Base-by-base conservation (phyloP, 2,888 invertebrate species). In the Ophion ellenae region DNA sequence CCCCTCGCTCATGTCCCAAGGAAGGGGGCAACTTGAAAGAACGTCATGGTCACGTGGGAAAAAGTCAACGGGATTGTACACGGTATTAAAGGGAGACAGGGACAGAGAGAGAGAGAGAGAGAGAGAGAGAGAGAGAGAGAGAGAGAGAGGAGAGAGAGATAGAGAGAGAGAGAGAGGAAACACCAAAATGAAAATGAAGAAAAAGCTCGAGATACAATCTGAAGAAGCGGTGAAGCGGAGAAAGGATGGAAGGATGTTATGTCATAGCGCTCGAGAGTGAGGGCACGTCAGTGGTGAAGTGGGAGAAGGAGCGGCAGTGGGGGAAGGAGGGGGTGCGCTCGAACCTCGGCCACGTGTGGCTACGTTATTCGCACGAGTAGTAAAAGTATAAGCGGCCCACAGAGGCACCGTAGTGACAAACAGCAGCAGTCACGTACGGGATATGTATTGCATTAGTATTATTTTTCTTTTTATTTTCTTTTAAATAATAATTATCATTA, bases 241-340 rank as follows among this genome's bases (percentile, higher is more conserved):
- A 40, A 81, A 76, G 64, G 53, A 83, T 17, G 66, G 57, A 70
- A 36, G 78, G 80, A 66, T 69, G 86, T 87, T 82, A 86, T 71
- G 87, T 87, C 83, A 87, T 78, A 75, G 47, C 61, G 71, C 28
- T 71, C 63, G 81, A 64, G 81, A 79, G 82, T 82, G 67, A 64
- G 67, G 66, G 79, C 67, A 59, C 36, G 28, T 59, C 59, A 28
- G 57, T 45, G 28, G 70, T 2, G 47, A n/a, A 69, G 47, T 7
- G 24, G 45, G 5, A 53, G 47, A 47, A 61, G 70, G 70, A 47
- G 28, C 2, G 14, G 9, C 2, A n/a, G 67, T 0, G 40, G n/a
- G 10, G 40, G 28, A n/a, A 14, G 63, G 28, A 53, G 71, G 63
- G 67, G 59, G 63, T 20, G 77, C 36, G 24, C 61, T 59, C 28